Percentiles rank a stretch among this genome's conserved stretches.
These are phyloP conservation scores for Formica selysi DNA, from an alignment of 1,140 invertebrate genomes.

Conservation along the genomic window DNA sequence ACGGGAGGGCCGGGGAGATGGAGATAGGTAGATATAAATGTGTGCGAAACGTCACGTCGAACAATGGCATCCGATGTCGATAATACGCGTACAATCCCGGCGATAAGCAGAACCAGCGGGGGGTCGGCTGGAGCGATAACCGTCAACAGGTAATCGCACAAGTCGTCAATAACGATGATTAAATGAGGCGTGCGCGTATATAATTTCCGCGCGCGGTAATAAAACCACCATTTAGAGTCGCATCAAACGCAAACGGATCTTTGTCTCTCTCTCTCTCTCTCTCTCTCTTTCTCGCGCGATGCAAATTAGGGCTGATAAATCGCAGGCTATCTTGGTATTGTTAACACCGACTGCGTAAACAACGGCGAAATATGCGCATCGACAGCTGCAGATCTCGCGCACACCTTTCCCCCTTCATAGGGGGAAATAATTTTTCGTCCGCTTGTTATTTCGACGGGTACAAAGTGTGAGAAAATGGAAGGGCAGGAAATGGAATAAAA, in stretches of 20 bases:
- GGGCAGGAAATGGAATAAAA: constrained; percentile 11
- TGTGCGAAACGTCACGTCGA: constrained; percentile 48
- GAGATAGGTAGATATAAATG: not conserved
- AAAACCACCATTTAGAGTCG: constrained; percentile 46
- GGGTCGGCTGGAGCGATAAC: not conserved
- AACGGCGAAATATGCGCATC: constrained; percentile 55
- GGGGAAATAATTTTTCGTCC: constrained; percentile 41
- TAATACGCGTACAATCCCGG: constrained; percentile 36
- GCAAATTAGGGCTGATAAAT: constrained; percentile 64
- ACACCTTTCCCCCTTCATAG: not conserved
- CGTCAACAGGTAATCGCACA: constrained; percentile 54
- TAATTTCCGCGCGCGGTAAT: constrained; percentile 42
- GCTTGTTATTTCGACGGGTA: constrained; percentile 50
- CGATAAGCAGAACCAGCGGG: constrained; percentile 2
- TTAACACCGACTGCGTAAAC: constrained; percentile 47
- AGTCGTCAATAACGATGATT: constrained; percentile 59
- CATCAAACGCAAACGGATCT: constrained; percentile 16
- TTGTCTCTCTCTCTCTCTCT: constrained; percentile 28
- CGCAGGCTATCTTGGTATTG: constrained; percentile 49
- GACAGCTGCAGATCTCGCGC: constrained; percentile 42
- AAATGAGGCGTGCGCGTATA: constrained; percentile 41
- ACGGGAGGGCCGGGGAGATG: not conserved
- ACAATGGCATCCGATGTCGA: constrained; percentile 45
- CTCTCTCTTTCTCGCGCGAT: not conserved
- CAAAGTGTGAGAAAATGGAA: not conserved